These are phyloP conservation scores for Selenia dentaria DNA, from an alignment of 2,888 invertebrate genomes.

Conservation along the genomic window DNA sequence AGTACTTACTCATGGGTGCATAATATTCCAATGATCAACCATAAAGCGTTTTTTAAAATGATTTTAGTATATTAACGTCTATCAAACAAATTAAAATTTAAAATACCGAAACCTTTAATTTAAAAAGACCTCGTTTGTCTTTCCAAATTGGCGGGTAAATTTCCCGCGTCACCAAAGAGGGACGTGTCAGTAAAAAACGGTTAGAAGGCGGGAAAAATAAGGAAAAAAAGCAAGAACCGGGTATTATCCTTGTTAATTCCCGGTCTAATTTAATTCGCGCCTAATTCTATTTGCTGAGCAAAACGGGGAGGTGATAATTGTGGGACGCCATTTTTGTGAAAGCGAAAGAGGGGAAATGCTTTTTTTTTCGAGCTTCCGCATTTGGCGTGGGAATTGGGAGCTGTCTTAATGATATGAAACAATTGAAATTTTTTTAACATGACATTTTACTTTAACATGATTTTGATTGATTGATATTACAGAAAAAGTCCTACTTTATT, in stretches of 20 bases:
- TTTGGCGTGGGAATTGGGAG: constrained; percentile 59
- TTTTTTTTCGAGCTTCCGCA: constrained; percentile 53
- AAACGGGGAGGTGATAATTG: constrained; percentile 82
- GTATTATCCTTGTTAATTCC: constrained; percentile 84
- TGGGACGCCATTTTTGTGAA: constrained; percentile 69
- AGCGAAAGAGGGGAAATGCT: constrained; percentile 50
- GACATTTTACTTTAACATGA: background rate
- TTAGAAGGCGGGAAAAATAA: constrained; percentile 66
- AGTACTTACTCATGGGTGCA: no score
- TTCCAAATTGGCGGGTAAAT: constrained; percentile 33
- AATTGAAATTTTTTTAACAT: constrained; percentile 32
- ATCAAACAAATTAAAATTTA: no score
- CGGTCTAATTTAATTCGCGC: constrained; percentile 81
- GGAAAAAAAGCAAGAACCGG: constrained; percentile 68
- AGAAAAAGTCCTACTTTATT: no score
- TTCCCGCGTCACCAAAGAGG: constrained; percentile 33
- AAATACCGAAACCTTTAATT: no score
- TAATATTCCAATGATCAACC: no score
- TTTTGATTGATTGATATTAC: no score
- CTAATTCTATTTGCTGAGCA: constrained; percentile 82
- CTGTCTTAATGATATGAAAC: constrained; percentile 34
- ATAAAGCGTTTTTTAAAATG: no score
- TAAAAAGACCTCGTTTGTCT: constrained; percentile 25
- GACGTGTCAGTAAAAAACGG: constrained; percentile 58
- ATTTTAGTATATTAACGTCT: no score